A percentile compares a stretch with the other conserved stretches of the same genome.
Evolutionary conservation across 2,888 invertebrate species (phyloP).

Genomic region (Habroteleia sp.): DNA sequence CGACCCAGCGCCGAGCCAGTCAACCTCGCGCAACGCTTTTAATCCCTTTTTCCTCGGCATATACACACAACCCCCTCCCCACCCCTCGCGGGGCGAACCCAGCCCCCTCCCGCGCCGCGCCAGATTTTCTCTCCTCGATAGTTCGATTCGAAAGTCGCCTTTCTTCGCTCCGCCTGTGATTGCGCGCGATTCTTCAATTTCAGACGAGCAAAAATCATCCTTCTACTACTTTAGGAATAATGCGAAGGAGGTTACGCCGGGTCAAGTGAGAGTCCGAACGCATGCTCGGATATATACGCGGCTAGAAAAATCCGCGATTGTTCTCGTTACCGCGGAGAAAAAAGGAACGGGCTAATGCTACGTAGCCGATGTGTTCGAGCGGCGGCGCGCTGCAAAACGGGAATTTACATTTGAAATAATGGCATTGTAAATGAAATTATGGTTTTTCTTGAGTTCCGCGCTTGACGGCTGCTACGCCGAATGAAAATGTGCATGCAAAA

Average conservation of each 20-base stretch:
- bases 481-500: no score
- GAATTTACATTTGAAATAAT: conserved; percentile 2
- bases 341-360: conserved; percentile 22
- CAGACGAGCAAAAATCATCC: conserved; percentile 60
- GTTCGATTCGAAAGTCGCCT: conserved; percentile 63
- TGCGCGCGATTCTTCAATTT: conserved; percentile 61
- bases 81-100: conserved; percentile 14
- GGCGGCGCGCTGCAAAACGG: neutral
- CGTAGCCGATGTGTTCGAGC: conserved; percentile 3
- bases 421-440: neutral
- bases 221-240: conserved; percentile 57
- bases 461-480: no score
- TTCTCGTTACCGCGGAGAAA: conserved; percentile 35
- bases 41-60: conserved; percentile 50
- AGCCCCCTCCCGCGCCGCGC: no score
- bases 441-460: no score
- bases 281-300: conserved; percentile 31
- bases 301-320: conserved; percentile 46
- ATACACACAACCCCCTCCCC: conserved; percentile 5
- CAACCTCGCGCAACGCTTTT: conserved; percentile 52
- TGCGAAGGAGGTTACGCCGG: conserved; percentile 54
- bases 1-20: conserved; percentile 47
- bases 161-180: conserved; percentile 57
- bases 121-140: conserved; percentile 57
- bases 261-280: conserved; percentile 59